Conservation (phyloP, 2,113 vertebrate genomes). For the Protobothrops mucrosquamatus region DNA sequence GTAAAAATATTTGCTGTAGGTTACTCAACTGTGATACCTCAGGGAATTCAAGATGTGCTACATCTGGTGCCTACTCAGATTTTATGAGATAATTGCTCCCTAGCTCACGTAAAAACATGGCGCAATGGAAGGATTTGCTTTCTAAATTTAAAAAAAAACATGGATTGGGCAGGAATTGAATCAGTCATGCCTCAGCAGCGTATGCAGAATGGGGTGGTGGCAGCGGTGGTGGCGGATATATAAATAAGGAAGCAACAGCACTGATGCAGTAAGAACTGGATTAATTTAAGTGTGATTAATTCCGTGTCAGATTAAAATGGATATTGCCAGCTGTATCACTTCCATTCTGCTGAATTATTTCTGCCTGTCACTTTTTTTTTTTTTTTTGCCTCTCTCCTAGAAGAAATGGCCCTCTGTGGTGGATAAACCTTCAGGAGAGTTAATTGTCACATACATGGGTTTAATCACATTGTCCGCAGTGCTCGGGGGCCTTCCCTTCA, state of each 20-base stretch:
- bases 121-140: conserved; percentile 66
- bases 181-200: conserved; percentile 75
- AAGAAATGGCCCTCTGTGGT: conserved; percentile 65
- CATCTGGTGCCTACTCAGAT: conserved; percentile 74
- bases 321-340: conserved; percentile 88
- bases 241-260: conserved; percentile 75
- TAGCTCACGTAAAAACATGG: conserved; percentile 65
- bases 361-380: conserved; percentile 49
- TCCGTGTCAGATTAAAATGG: conserved; percentile 81
- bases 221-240: conserved; percentile 64
- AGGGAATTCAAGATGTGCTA: conserved; percentile 68
- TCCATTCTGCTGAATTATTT: conserved; percentile 68
- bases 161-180: conserved; percentile 74
- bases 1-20: conserved; percentile 89
- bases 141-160: conserved; percentile 72
- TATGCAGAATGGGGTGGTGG: conserved; percentile 16
- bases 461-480: conserved; percentile 91
- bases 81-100: conserved; percentile 77
- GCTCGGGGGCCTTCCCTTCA: conserved; percentile 73
- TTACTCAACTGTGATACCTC: conserved; percentile 75
- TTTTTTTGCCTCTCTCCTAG: conserved; percentile 54
- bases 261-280: conserved; percentile 71
- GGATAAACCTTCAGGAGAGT: conserved; percentile 82
- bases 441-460: conserved; percentile 97
- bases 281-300: conserved; percentile 84